phyloP scores from a whole-genome alignment of 2,113 vertebrate genomes.

The Pteropus alecto region DNA sequence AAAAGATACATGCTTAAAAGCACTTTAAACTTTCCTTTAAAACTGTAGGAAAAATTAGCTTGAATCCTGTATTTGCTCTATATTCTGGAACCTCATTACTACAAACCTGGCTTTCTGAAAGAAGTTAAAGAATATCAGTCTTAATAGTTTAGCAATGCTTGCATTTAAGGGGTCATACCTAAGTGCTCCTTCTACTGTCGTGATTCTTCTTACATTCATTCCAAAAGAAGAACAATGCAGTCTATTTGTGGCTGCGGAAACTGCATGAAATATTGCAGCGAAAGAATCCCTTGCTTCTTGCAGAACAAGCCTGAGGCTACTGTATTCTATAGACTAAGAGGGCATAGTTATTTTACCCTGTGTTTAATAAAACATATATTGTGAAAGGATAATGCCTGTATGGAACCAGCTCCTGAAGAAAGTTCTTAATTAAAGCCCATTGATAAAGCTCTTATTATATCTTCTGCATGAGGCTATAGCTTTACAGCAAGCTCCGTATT shows the following conservation, averaged over 20 bases:
- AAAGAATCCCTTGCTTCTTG: background rate
- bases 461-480: background rate
- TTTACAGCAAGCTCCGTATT: background rate
- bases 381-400: background rate
- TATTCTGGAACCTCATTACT: constrained; percentile 62
- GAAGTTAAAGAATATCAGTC: constrained; percentile 43
- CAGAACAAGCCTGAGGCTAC: background rate
- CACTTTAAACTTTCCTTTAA: constrained; percentile 67
- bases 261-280: background rate
- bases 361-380: constrained; percentile 66
- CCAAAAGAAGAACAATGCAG: background rate
- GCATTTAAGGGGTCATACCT: background rate
- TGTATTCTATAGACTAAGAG: background rate
- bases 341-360: constrained; percentile 47
- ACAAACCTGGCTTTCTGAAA: constrained; percentile 45
- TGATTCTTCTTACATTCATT: background rate
- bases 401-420: constrained; percentile 44
- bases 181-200: background rate
- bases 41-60: constrained; percentile 62
- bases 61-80: constrained; percentile 52
- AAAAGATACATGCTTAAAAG: background rate
- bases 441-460: constrained; percentile 47
- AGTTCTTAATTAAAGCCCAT: constrained; percentile 48
- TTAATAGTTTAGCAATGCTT: fast-evolving
- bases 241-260: background rate